Conservation (phyloP, 2,888 invertebrate genomes). For the Phytoseiulus persimilis region DNA sequence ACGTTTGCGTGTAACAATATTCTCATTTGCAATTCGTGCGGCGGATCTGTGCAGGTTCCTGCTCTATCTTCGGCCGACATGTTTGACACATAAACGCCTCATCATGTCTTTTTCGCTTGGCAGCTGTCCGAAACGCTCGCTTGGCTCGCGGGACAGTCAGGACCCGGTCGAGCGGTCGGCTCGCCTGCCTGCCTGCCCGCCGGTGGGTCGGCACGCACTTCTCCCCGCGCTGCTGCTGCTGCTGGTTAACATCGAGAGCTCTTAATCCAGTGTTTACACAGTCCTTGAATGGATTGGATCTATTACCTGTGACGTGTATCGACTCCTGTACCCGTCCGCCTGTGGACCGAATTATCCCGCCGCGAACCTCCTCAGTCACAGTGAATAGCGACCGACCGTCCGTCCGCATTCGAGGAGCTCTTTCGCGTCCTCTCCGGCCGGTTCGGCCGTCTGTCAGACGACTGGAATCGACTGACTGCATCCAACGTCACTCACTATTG, state of each 20-base stretch:
- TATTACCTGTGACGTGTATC: background rate
- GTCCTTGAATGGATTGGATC: background rate
- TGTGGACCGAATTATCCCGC: background rate
- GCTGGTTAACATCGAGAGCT: background rate
- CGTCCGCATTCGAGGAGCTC: background rate
- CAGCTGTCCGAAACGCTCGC: slow-evolving; percentile 5
- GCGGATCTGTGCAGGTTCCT: background rate
- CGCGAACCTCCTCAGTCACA: background rate
- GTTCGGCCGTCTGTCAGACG: background rate
- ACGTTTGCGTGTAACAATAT: background rate
- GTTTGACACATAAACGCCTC: background rate
- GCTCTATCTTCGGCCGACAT: background rate
- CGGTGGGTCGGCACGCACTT: slow-evolving; percentile 5
- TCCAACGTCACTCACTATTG: background rate
- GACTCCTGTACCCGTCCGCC: background rate
- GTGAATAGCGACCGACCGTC: background rate
- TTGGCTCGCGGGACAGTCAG: background rate
- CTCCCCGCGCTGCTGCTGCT: background rate
- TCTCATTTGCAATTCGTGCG: background rate
- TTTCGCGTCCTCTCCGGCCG: background rate
- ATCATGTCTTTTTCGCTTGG: background rate
- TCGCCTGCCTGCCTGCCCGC: too few relatives aligned
- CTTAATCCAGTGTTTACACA: background rate
- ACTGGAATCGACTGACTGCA: background rate
- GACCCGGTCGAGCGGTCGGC: background rate